Evolutionary conservation across 2,113 vertebrate genomes (phyloP).

Genomic region (Chrysochloris asiatica): DNA sequence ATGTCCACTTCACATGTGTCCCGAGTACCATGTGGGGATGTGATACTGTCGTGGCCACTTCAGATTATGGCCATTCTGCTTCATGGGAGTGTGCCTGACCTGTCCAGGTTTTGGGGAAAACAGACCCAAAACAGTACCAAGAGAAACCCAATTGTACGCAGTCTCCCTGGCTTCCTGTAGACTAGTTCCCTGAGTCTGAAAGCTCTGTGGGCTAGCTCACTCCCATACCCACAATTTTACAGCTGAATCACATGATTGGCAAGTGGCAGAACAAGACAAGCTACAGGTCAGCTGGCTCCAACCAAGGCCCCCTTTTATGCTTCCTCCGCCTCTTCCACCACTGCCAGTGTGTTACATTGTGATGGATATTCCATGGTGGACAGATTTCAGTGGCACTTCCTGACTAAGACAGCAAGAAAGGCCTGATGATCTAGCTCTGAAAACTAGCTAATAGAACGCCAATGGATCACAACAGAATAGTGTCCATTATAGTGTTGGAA

Average conservation of each 20-base stretch:
- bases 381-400: not conserved
- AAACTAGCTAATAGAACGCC: not conserved
- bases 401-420: not conserved
- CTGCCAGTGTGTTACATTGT: not conserved
- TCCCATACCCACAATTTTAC: not conserved
- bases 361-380: not conserved
- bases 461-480: not conserved
- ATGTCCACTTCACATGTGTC: not conserved
- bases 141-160: not conserved
- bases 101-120: not conserved
- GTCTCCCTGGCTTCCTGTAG: not conserved
- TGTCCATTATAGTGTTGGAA: not conserved
- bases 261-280: not conserved
- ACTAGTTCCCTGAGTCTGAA: not conserved
- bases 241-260: not conserved
- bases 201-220: not conserved
- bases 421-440: not conserved
- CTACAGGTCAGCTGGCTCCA: not conserved
- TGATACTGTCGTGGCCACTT: fast-evolving
- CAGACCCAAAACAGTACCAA: not conserved
- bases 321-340: not conserved
- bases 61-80: not conserved
- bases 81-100: fast-evolving
- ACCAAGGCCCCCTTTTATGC: not conserved
- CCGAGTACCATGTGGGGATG: not conserved